Evolutionary conservation across 2,113 vertebrate genomes (phyloP), one percentile per base, ranked within the genome.

Genomic region (Tonatia bakeri): DNA sequence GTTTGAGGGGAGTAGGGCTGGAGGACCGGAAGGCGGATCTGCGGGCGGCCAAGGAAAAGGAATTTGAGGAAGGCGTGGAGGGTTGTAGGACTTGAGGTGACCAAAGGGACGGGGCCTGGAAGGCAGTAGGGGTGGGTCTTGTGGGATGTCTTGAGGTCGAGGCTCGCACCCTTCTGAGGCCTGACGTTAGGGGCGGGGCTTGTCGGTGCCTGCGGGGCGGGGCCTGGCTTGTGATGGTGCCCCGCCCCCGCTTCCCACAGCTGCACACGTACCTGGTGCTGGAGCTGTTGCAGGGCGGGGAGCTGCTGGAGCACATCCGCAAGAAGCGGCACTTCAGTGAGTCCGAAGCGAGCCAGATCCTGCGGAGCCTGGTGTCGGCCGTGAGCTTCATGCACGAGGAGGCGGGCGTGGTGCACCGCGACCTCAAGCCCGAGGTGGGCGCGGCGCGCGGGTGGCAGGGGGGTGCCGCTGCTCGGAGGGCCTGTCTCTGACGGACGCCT

Each of bases 361-460:
- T 99, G 93, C 99, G 99, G 93, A 99, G 99, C 97, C 98, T 99
- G 45, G 99, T 99, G 45, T 99, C 99, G 0, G 99, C 99, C 0
- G 99, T 99, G 98, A 99, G 99, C 98, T 99, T 99, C 98, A 99
- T 99, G 99, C 99, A 99, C 24, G 99, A 99, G 87, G 99, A 99
- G 90, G 99, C 98, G 0, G 99, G 99, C 54, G 99, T 99, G 5
- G 99, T 99, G 83, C 99, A 99, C 97, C 97, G 99, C 3, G 99
- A 99, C 97, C 99, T 99, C 65, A 99, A 99, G 97, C 99, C 99
- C 0, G 99, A 99, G 99, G 99, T 99, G 96, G 90, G 97, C 17
- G 0, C 12, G 1, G 7, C 24, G 7, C 45, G n/a, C 3, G 0
- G 24, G 45, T 19, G 31, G 45, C 2, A 9, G 73, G 73, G 73